Conservation (phyloP, 2,888 invertebrate species). For the Agrypnus murinus region DNA sequence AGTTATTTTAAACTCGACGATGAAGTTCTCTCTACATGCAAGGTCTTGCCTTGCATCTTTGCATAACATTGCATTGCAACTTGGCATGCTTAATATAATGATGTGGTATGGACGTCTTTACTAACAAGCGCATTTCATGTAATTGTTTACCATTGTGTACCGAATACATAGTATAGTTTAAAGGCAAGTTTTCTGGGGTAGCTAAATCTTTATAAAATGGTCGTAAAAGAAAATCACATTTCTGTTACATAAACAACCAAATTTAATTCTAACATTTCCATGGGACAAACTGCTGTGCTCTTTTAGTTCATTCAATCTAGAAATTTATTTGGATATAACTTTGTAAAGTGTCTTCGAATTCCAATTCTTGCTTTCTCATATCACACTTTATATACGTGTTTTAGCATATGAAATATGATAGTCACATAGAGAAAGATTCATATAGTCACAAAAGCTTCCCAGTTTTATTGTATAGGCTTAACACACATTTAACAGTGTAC, state of each 20-base stretch:
- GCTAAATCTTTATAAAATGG: neutral
- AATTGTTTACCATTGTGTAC: too few species aligned
- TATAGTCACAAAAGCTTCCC: neutral
- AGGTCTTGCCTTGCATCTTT: too few species aligned
- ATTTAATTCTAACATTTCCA: slow-evolving; percentile 32
- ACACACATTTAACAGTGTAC: slow-evolving; percentile 7
- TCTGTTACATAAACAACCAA: slow-evolving; percentile 14
- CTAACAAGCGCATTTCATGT: neutral
- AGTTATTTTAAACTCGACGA: slow-evolving; percentile 31
- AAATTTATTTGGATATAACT: slow-evolving; percentile 40
- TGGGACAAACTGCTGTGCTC: slow-evolving; percentile 17
- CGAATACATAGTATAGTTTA: too few species aligned
- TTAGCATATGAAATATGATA: slow-evolving; percentile 28
- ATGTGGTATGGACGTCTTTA: neutral
- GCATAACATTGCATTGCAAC: neutral
- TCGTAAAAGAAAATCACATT: slow-evolving; percentile 7
- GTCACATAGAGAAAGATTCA: slow-evolving; percentile 25
- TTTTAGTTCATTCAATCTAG: slow-evolving; percentile 36
- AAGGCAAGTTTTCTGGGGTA: too few species aligned
- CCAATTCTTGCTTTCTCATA: slow-evolving; percentile 35
- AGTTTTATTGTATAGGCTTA: neutral
- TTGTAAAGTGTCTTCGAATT: slow-evolving; percentile 40
- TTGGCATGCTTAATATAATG: neutral
- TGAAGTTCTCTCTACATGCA: slow-evolving; percentile 5
- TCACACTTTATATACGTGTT: slow-evolving; percentile 24